A percentile compares a stretch with the other conserved stretches of the same genome.
phyloP scores from a whole-genome alignment of 2,888 invertebrate species.

The Mamestra brassicae region DNA sequence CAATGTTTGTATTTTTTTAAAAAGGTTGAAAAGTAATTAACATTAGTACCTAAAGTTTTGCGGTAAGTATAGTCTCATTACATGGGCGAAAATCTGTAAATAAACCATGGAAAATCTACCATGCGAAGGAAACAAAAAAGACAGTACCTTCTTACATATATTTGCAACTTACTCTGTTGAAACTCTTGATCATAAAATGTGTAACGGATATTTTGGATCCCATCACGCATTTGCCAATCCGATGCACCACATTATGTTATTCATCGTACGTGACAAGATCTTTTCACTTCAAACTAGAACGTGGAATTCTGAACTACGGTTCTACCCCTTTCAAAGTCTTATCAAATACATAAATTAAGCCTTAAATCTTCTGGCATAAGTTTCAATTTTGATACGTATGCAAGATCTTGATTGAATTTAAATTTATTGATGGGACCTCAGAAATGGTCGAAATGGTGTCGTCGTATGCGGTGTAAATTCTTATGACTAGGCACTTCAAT shows the following conservation, averaged over 20 bases:
- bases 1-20: background rate
- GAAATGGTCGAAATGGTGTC: constrained; percentile 18
- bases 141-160: too few species aligned
- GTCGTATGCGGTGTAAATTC: too few species aligned
- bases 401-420: constrained; percentile 46
- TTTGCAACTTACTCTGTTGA: background rate
- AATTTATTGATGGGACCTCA: constrained; percentile 47
- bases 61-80: too few species aligned
- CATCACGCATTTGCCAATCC: constrained; percentile 31
- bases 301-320: too few species aligned
- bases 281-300: constrained; percentile 35
- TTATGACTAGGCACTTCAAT: too few species aligned
- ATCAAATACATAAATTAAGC: constrained; percentile 2
- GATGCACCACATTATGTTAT: constrained; percentile 14
- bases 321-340: background rate
- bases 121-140: background rate
- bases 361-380: constrained; percentile 14
- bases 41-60: too few species aligned
- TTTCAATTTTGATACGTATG: constrained; percentile 5
- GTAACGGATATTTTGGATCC: background rate
- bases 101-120: too few species aligned
- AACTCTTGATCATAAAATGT: constrained; percentile 11
- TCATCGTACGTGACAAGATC: constrained; percentile 40
- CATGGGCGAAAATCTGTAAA: background rate
- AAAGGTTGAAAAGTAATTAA: constrained; percentile 1